Evolutionary conservation across 2,797 vertebrate genomes (phyloP).

Genomic region (Gambelia wislizenii): DNA sequence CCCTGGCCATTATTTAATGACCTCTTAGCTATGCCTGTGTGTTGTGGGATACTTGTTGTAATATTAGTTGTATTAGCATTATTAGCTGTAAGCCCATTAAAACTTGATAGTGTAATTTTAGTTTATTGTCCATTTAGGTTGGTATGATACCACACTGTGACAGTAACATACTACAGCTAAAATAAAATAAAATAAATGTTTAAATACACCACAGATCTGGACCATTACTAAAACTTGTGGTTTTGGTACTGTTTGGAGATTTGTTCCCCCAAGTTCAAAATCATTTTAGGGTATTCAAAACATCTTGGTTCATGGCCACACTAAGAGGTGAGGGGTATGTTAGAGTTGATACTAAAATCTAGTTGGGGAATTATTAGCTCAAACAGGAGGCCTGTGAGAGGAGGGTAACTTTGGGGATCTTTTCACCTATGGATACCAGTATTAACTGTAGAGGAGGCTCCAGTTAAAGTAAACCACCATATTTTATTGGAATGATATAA

Average conservation of each 20-base stretch:
- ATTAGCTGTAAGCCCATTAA: conserved; percentile 41
- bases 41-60: conserved; percentile 34
- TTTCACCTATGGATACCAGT: too few species aligned
- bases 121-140: conserved; percentile 57
- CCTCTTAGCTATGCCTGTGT: conserved; percentile 55
- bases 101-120: conserved; percentile 59
- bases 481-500: too few species aligned
- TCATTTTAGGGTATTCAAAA: background rate
- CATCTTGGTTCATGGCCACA: background rate
- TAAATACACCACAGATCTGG: conserved; percentile 36
- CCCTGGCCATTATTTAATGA: conserved; percentile 13
- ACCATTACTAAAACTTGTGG: background rate
- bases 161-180: conserved; percentile 46
- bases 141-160: conserved; percentile 18
- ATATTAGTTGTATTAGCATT: background rate
- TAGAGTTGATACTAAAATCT: too few species aligned
- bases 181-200: conserved; percentile 21
- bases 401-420: too few species aligned
- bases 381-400: too few species aligned
- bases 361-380: too few species aligned
- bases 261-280: background rate
- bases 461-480: too few species aligned
- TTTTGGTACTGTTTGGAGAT: background rate
- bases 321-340: too few species aligned
- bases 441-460: too few species aligned